phyloP scores from a whole-genome alignment of 2,888 invertebrate genomes.

The Mimumesa dahlbomi region DNA sequence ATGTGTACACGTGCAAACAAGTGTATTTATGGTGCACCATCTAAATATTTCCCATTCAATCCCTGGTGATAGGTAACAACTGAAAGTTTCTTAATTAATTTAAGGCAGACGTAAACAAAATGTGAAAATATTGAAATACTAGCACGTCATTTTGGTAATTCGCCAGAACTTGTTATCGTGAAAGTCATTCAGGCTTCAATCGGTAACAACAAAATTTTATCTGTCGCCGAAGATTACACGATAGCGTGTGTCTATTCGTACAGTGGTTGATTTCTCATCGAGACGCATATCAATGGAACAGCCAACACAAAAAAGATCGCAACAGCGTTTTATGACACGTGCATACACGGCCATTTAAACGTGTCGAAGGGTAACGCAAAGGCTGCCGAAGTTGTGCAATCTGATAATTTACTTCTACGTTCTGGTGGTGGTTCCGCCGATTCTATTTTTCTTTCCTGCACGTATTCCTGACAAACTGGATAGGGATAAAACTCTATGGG shows the following conservation, averaged over 20 bases:
- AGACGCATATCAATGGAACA: background rate
- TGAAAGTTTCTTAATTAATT: too few species aligned
- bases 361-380: background rate
- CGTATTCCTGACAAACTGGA: slow-evolving; percentile 7
- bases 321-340: background rate
- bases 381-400: background rate
- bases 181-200: background rate
- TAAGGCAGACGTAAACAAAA: too few species aligned
- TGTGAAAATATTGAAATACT: too few species aligned
- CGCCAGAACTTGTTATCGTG: too few species aligned
- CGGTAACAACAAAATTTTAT: slow-evolving; percentile 7
- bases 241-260: background rate
- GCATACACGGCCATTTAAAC: background rate
- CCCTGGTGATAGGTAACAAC: too few species aligned
- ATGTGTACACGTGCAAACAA: too few species aligned
- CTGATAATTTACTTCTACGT: background rate
- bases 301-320: background rate
- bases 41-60: too few species aligned
- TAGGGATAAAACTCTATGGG: slow-evolving; percentile 26
- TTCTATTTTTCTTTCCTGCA: background rate
- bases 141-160: too few species aligned
- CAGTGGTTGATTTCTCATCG: background rate
- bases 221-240: background rate
- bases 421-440: background rate
- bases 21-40: too few species aligned